phyloP scores from a whole-genome alignment of 2,797 vertebrate genomes.

The Sandelia bainsii region DNA sequence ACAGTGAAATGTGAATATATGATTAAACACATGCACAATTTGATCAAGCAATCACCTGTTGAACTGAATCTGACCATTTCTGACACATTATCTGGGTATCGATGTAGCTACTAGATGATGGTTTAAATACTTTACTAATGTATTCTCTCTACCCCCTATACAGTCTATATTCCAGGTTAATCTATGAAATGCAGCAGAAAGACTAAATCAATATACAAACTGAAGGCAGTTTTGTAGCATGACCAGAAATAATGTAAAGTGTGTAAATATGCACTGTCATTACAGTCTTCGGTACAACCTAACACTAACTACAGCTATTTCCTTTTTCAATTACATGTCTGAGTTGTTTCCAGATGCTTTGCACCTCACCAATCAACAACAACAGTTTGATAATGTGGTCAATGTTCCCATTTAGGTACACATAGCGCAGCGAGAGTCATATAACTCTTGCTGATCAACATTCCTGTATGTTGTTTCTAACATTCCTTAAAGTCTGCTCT shows the following conservation, averaged over 20 bases:
- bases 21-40: not conserved
- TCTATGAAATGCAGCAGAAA: not conserved
- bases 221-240: not conserved
- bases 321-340: slow-evolving; percentile 27
- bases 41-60: not conserved
- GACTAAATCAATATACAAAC: not conserved
- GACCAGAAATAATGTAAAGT: not conserved
- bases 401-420: slow-evolving; percentile 4
- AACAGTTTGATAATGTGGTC: slow-evolving; percentile 10
- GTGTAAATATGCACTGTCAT: not conserved
- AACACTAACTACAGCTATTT: not conserved
- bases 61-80: not conserved
- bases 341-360: slow-evolving; percentile 29
- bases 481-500: not conserved
- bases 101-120: not conserved
- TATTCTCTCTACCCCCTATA: not conserved
- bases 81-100: not conserved
- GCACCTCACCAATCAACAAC: not conserved
- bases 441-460: not conserved
- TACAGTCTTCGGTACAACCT: slow-evolving; percentile 4
- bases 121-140: not conserved
- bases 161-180: not conserved
- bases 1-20: not conserved
- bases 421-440: slow-evolving; percentile 13
- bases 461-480: slow-evolving; percentile 8